Evolutionary conservation across 2,113 vertebrate species (phyloP).

Genomic region (Philantomba maxwellii): DNA sequence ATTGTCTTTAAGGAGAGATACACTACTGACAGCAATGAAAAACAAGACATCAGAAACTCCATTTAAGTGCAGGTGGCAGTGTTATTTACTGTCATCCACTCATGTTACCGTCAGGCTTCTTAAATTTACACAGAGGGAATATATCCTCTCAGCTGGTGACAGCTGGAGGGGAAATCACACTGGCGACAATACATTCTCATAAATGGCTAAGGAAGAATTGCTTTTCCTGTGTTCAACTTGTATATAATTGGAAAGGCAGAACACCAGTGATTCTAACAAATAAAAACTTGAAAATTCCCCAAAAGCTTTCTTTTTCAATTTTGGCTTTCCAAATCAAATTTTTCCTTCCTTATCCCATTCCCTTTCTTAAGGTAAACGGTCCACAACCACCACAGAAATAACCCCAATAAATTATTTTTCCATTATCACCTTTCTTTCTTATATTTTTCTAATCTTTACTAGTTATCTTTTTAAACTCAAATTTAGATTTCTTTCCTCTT

Average conservation of each 20-base stretch:
- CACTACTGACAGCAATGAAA: slow-evolving; percentile 52
- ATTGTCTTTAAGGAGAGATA: slow-evolving; percentile 61
- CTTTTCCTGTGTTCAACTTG: background rate
- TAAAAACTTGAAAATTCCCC: background rate
- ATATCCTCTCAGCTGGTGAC: slow-evolving; percentile 50
- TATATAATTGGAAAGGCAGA: background rate
- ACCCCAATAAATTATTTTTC: background rate
- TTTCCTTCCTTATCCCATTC: background rate
- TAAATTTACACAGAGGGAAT: slow-evolving; percentile 59
- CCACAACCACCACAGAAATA: background rate
- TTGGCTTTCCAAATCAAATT: background rate
- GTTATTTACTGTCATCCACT: slow-evolving; percentile 63
- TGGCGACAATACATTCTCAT: background rate
- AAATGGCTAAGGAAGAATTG: background rate
- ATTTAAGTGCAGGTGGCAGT: slow-evolving; percentile 45
- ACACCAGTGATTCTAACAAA: background rate
- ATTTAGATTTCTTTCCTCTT: background rate
- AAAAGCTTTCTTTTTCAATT: background rate
- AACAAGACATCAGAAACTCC: slow-evolving; percentile 70
- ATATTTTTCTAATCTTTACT: background rate
- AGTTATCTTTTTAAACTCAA: background rate
- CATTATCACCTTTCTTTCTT: background rate
- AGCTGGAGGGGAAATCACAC: slow-evolving; percentile 33
- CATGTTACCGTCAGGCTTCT: slow-evolving; percentile 32
- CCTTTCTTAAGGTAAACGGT: background rate